A percentile compares a stretch with the other conserved stretches of the same genome.
These are phyloP conservation scores for Chaetura pelagica DNA, from an alignment of 2,113 vertebrate species.

Conservation along the genomic window DNA sequence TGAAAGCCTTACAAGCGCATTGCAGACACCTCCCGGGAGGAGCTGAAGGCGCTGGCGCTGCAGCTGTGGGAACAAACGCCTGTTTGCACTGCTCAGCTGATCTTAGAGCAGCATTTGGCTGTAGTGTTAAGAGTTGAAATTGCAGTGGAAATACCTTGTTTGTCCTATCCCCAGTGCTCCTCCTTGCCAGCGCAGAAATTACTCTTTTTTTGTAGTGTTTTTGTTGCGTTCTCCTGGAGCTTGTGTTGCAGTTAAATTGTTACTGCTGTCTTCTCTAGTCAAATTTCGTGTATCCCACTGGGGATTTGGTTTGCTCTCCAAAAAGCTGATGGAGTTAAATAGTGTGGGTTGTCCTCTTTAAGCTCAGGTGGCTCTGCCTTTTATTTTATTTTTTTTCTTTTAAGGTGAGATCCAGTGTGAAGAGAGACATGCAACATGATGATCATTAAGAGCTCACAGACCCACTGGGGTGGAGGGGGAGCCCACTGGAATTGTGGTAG, in stretches of 20 bases:
- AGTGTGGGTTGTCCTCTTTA: background rate
- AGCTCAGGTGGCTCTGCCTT: background rate
- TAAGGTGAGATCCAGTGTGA: background rate
- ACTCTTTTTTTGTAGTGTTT: background rate
- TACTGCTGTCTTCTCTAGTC: background rate
- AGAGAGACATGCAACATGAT: background rate
- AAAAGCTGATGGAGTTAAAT: background rate
- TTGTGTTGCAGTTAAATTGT: background rate
- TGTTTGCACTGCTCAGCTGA: background rate
- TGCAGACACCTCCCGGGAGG: background rate
- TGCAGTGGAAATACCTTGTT: background rate
- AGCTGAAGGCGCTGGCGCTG: background rate
- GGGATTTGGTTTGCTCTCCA: background rate
- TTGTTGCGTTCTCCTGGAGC: background rate
- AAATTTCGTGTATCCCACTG: background rate
- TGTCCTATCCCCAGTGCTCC: background rate
- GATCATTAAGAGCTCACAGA: background rate
- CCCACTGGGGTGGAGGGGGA: background rate
- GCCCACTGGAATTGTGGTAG: background rate
- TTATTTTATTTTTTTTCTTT: background rate
- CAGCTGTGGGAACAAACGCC: rapidly evolving
- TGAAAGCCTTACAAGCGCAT: background rate
- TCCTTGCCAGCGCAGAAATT: background rate
- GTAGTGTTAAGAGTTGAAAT: background rate
- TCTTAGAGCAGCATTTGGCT: background rate